Base-by-base conservation (phyloP, 2,113 vertebrate species). In the Platysternon megacephalum region DNA sequence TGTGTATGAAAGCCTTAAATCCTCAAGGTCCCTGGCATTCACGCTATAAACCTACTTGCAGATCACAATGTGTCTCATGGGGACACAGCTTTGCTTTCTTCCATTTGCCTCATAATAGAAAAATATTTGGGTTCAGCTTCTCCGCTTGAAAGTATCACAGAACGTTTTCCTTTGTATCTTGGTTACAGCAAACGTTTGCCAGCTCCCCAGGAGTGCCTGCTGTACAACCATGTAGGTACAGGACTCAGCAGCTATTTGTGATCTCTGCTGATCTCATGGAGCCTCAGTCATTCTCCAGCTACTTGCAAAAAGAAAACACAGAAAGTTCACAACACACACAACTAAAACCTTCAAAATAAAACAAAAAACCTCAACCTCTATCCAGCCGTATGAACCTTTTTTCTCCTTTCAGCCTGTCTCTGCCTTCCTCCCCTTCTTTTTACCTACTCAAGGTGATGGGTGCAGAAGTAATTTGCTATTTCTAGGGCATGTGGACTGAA, bases 161-260 rank as follows among this genome's bases (percentile, higher is more conserved):
- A 88, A 72, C n/a, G 22, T 19, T 72, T 72, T 11, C 19, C 39
- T 72, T 88, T 35, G 2, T 6, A 14, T 32, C 5, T 76, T 44
- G 39, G 5, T 42, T 86, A 65, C 55, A 5, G 32, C 46, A 72
- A 91, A 92, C 4, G 74, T 35, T 68, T 86, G 61, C 79, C 86
- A 68, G 55, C 8, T 89, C 68, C 88, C 46, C 21, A 44, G 91
- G 85, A 87, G 42, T 86, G 61, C 39, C 95, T 39, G 13, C 28
- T 21, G 28, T 56, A 5, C 21, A 91, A 72, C 22, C 35, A 26
- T 19, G 9, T 17, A 85, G n/a, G 39, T 13, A 11, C 26, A 53
- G 78, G 39, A 53, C 82, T 83, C 32, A 6, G 78, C 80, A 86
- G 28, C 72, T 90, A 44, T n/a, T 53, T n/a, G 14, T 84, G 88